phyloP scores from a whole-genome alignment of 2,888 invertebrate species.

The Melieria omissa region DNA sequence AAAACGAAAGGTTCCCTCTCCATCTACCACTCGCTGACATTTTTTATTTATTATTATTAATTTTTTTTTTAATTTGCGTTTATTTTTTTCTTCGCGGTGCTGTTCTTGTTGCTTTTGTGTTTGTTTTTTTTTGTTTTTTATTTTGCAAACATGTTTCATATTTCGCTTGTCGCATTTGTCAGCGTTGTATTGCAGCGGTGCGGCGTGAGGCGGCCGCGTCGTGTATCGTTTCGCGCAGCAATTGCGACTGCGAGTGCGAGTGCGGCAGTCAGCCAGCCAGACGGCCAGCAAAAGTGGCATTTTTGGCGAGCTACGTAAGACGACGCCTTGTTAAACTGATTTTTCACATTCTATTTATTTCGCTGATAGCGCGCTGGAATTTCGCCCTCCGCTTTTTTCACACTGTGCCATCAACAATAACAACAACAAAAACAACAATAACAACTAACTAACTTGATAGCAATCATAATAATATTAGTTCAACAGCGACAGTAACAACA shows the following conservation, averaged over 20 bases:
- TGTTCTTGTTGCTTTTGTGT: constrained; percentile 17
- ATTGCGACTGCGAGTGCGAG: no score
- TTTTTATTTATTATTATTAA: constrained; percentile 18
- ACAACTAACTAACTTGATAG: no score
- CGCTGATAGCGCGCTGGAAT: constrained; percentile 26
- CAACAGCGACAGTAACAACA: no score
- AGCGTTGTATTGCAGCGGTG: no score
- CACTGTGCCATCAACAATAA: no score
- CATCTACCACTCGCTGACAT: constrained; percentile 17
- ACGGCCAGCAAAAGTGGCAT: constrained; percentile 1
- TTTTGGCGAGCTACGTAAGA: constrained; percentile 29
- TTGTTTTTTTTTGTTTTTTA: neutral
- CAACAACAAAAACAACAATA: no score
- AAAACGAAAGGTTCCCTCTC: constrained; percentile 42
- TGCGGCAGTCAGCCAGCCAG: no score
- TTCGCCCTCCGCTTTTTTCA: neutral
- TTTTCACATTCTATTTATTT: constrained; percentile 34
- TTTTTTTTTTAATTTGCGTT: no score
- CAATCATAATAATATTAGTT: no score
- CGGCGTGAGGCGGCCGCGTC: no score
- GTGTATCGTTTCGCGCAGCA: no score
- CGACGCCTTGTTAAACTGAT: constrained; percentile 36
- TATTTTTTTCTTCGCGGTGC: neutral
- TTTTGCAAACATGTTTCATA: neutral
- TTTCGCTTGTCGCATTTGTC: neutral